phyloP scores from a whole-genome alignment of 2,888 invertebrate species.

The Brenthis daphne region DNA sequence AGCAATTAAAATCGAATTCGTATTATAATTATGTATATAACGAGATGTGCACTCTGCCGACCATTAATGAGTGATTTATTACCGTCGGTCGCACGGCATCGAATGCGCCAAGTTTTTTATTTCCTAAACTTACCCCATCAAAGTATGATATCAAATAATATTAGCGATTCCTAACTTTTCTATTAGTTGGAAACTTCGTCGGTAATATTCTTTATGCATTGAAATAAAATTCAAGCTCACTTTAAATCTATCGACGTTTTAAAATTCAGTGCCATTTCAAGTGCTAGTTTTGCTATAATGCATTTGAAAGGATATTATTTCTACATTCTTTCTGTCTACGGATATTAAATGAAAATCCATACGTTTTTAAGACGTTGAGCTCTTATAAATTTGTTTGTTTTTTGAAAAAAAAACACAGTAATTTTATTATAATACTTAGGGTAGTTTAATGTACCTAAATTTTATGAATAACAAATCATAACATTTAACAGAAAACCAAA shows the following conservation, averaged over 20 bases:
- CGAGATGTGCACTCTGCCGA: neutral
- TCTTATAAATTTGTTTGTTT: no score
- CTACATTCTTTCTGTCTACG: constrained; percentile 7
- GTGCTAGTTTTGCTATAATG: constrained; percentile 16
- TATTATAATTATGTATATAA: neutral
- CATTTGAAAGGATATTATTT: constrained; percentile 19
- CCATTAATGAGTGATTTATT: constrained; percentile 7
- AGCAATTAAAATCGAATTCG: neutral
- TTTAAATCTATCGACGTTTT: constrained; percentile 24
- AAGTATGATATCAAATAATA: constrained; percentile 32
- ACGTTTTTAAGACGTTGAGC: constrained; percentile 5
- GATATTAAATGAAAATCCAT: constrained; percentile 10
- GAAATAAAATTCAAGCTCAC: constrained; percentile 29
- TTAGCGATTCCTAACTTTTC: constrained; percentile 30
- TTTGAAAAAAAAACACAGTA: no score
- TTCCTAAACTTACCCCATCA: constrained; percentile 25
- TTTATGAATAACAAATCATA: no score
- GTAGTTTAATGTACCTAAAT: no score
- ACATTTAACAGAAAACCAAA: no score
- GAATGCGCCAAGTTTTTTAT: constrained; percentile 22
- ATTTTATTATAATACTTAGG: no score
- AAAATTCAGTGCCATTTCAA: constrained; percentile 15
- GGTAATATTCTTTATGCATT: constrained; percentile 26
- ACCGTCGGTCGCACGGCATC: constrained; percentile 8
- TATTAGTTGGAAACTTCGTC: constrained; percentile 28